Evolutionary conservation across 2,113 vertebrate species (phyloP).

Genomic region (Aspiorhynchus laticeps): DNA sequence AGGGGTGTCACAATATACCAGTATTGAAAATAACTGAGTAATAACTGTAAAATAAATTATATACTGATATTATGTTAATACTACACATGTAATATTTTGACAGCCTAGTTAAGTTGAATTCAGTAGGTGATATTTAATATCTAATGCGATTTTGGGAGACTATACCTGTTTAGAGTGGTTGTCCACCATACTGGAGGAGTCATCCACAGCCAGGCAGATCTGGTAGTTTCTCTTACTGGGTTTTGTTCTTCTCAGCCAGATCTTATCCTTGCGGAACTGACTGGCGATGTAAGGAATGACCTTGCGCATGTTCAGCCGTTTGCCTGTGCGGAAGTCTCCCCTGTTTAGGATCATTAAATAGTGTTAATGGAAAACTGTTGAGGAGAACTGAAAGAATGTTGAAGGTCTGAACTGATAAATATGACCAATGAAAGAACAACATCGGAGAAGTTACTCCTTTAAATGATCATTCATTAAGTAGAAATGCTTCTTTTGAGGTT

Average conservation of each 20-base stretch:
- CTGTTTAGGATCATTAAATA: constrained; percentile 65
- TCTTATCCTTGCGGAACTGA: constrained; percentile 98
- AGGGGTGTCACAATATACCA: not conserved
- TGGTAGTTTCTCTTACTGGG: constrained; percentile 97
- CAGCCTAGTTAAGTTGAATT: not conserved
- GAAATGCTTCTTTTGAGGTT: not conserved
- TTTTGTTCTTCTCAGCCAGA: constrained; percentile 96
- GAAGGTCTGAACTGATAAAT: not conserved
- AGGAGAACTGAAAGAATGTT: not conserved
- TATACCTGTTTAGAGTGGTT: constrained; percentile 97
- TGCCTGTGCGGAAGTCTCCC: constrained; percentile 95
- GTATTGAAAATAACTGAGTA: not conserved
- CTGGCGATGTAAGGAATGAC: constrained; percentile 98
- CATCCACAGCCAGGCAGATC: constrained; percentile 95
- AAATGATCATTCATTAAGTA: not conserved
- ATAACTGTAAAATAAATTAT: not conserved
- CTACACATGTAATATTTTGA: not conserved
- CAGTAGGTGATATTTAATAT: not conserved
- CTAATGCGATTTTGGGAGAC: not conserved
- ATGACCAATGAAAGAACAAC: not conserved
- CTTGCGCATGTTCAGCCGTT: constrained; percentile 97
- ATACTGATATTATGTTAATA: not conserved
- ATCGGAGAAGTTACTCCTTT: not conserved
- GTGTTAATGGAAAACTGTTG: not conserved
- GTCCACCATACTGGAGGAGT: constrained; percentile 97